Evolutionary conservation across 2,113 vertebrate species (phyloP).

Genomic region (Xenus cinereus): DNA sequence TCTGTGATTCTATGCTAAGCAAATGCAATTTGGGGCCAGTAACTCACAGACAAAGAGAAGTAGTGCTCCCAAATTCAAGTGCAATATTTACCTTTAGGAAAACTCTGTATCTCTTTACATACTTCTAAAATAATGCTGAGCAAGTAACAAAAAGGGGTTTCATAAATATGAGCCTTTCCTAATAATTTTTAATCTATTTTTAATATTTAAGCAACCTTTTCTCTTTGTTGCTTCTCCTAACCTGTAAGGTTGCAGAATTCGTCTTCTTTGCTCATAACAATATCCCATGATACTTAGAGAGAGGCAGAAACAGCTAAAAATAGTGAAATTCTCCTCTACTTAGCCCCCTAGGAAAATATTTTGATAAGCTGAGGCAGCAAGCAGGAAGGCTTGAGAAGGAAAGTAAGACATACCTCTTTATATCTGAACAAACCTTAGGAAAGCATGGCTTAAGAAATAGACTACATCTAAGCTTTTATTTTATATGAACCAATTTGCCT

Average conservation of each 20-base stretch:
- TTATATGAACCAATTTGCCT: conserved; percentile 34
- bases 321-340: background rate
- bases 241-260: background rate
- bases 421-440: conserved; percentile 50
- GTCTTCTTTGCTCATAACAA: background rate
- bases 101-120: background rate
- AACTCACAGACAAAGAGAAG: background rate
- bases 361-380: conserved; percentile 1
- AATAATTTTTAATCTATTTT: background rate
- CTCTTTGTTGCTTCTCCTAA: background rate
- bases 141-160: background rate
- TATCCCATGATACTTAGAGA: background rate
- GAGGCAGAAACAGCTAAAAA: conserved; percentile 7
- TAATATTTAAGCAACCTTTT: background rate
- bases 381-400: conserved; percentile 26
- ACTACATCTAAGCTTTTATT: conserved; percentile 1
- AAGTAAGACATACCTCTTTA: conserved; percentile 42
- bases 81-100: background rate
- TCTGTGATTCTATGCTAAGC: too few relatives aligned
- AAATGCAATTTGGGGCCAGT: background rate
- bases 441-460: conserved; percentile 11
- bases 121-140: background rate
- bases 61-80: background rate
- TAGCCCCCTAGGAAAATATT: conserved; percentile 44
- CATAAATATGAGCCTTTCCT: background rate